These are phyloP conservation scores for Cotesia congregata DNA, from an alignment of 2,888 invertebrate species.

Conservation along the genomic window DNA sequence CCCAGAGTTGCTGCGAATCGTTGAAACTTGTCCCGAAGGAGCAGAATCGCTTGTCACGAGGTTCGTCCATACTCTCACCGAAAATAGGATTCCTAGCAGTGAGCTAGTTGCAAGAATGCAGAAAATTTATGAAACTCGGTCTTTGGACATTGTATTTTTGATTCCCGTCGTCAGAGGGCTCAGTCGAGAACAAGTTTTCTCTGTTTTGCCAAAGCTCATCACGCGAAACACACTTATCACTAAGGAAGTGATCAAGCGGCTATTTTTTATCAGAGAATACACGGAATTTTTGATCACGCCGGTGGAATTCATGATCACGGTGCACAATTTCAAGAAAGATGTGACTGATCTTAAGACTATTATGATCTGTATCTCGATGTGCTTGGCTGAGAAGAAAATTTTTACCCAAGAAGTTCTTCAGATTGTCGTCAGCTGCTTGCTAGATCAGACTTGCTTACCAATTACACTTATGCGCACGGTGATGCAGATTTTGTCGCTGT, in stretches of 20 bases:
- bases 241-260: constrained; percentile 88
- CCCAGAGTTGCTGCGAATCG: constrained; percentile 81
- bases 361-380: constrained; percentile 93
- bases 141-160: constrained; percentile 95
- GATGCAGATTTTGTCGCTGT: constrained; percentile 91
- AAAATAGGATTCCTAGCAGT: constrained; percentile 85
- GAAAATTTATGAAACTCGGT: constrained; percentile 91
- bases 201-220: constrained; percentile 92
- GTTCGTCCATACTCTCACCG: constrained; percentile 95
- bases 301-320: constrained; percentile 88
- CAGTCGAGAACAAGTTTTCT: constrained; percentile 89
- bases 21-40: constrained; percentile 95
- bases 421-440: constrained; percentile 92
- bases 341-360: constrained; percentile 93
- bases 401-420: constrained; percentile 93
- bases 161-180: constrained; percentile 96
- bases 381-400: constrained; percentile 90
- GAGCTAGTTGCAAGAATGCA: constrained; percentile 91
- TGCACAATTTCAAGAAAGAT: constrained; percentile 91
- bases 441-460: constrained; percentile 91
- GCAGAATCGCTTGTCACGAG: constrained; percentile 95
- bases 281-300: constrained; percentile 71
- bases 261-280: constrained; percentile 76
- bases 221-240: constrained; percentile 95
- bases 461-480: constrained; percentile 97